Conservation (phyloP, 1,140 invertebrate genomes). For the Drosophila mojavensis region DNA sequence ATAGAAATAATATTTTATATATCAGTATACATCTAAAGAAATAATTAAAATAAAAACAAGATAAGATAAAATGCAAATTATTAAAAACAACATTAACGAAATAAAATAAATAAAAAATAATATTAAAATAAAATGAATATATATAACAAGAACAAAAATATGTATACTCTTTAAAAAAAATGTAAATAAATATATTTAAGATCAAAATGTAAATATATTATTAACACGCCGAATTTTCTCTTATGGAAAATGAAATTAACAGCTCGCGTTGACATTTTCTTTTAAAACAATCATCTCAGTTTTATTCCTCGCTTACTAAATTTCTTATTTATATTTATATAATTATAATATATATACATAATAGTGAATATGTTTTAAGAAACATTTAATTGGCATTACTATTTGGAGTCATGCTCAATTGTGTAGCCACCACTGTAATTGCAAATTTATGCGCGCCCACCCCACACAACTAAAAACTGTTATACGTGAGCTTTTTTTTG, state of each 20-base stretch:
- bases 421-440: constrained; percentile 35
- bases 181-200: not conserved
- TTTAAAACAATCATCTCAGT: no score
- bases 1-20: no score
- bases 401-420: not conserved
- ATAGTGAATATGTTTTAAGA: no score
- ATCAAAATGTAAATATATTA: not conserved
- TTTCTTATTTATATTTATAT: no score
- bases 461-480: constrained; percentile 46
- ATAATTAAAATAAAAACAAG: not conserved
- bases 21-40: not conserved
- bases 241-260: no score
- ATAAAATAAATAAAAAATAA: not conserved
- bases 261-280: no score
- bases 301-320: no score
- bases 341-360: no score
- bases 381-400: no score
- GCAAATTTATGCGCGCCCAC: constrained; percentile 42
- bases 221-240: no score
- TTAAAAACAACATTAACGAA: not conserved
- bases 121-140: not conserved
- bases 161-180: no score
- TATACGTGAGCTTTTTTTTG: constrained; percentile 59
- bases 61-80: not conserved
- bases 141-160: not conserved